phyloP scores from a whole-genome alignment of 2,113 vertebrate genomes.

The Nycticryphes semicollaris region DNA sequence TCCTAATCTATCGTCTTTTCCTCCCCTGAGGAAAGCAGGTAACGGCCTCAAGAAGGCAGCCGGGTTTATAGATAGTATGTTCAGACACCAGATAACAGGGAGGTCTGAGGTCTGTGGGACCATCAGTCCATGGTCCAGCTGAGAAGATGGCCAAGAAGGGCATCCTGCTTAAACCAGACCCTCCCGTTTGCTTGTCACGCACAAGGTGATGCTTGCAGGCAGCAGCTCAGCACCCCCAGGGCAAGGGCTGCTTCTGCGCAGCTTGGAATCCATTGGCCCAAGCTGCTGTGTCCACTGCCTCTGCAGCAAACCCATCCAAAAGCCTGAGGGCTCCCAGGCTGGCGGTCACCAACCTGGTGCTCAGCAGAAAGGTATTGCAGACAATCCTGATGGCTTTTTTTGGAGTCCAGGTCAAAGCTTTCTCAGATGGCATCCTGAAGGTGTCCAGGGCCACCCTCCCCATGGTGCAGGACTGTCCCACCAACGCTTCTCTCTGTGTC shows the following conservation, averaged over 20 bases:
- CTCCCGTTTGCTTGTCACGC: neutral
- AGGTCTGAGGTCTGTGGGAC: neutral
- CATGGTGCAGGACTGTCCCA: too few species aligned
- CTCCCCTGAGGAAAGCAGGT: neutral
- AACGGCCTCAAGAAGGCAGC: neutral
- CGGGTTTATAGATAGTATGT: neutral
- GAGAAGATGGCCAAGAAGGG: neutral
- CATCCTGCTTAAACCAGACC: neutral
- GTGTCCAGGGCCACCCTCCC: neutral
- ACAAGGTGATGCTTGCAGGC: neutral
- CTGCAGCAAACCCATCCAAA: neutral
- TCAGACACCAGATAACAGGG: neutral
- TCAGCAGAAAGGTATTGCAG: neutral
- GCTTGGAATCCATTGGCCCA: neutral
- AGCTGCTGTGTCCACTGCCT: neutral
- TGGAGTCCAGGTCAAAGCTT: neutral
- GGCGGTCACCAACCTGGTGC: neutral
- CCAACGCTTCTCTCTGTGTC: neutral
- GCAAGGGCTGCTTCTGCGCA: neutral
- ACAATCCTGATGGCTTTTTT: neutral
- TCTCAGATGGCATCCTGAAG: neutral
- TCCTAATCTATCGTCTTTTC: constrained; percentile 1
- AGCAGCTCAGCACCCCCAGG: neutral
- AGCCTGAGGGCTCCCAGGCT: neutral
- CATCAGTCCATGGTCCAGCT: neutral